phyloP scores from a whole-genome alignment of 2,888 invertebrate species.

The Odontothrips loti region DNA sequence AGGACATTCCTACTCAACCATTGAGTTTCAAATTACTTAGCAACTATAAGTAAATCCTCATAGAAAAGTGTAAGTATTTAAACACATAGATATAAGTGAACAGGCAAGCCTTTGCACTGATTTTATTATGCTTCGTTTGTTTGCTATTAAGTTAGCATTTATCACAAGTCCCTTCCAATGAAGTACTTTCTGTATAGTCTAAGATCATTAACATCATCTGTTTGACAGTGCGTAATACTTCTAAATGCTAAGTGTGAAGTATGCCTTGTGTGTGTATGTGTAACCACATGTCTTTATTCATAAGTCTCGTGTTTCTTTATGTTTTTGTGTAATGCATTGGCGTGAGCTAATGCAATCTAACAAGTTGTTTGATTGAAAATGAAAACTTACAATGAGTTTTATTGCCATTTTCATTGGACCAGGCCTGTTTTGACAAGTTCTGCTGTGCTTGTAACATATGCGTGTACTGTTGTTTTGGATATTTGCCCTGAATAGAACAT shows the following conservation, averaged over 20 bases:
- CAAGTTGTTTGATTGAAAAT: too few relatives aligned
- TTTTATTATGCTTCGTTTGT: background rate
- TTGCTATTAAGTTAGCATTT: background rate
- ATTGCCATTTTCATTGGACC: background rate
- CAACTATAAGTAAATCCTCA: background rate
- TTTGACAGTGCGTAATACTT: background rate
- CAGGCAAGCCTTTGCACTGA: background rate
- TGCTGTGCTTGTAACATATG: too few relatives aligned
- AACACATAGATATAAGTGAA: background rate
- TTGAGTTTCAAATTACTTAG: background rate
- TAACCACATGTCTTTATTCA: background rate
- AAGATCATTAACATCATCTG: background rate
- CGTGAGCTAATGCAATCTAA: too few relatives aligned
- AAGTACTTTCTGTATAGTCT: background rate
- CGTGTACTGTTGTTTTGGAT: too few relatives aligned
- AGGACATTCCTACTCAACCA: slow-evolving; percentile 15
- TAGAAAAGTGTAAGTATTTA: background rate
- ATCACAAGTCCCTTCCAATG: background rate
- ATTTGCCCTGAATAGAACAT: too few relatives aligned
- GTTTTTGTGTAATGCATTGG: too few relatives aligned
- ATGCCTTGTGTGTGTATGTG: background rate
- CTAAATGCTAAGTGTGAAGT: background rate
- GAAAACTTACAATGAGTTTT: background rate
- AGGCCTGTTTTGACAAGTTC: too few relatives aligned
- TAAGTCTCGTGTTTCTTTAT: background rate